Base-by-base conservation (phyloP, 2,113 vertebrate species). In the Blennius ocellaris region DNA sequence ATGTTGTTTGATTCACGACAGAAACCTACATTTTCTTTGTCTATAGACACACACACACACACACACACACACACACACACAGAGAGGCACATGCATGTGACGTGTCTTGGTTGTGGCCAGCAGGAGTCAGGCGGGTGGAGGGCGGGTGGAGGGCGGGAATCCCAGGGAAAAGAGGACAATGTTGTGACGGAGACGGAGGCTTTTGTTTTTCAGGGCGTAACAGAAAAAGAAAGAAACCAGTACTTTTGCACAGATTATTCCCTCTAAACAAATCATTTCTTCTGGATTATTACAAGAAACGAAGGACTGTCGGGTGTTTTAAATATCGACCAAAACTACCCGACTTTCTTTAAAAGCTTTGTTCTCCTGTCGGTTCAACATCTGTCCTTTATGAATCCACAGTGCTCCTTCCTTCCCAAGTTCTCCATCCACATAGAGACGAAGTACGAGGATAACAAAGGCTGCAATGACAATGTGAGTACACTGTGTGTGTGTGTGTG, bases 371-470 rank as follows among this genome's bases (percentile, higher is more conserved):
- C 11, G 10, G 10, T 45, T 11, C 8, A 45, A 5, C 11, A 11
- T 14, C 6, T n/a, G 52, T 36, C 17, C 0, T 56, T 37, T 53
- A 7, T 14, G 57, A 30, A 17, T 54, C 61, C 59, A 17, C 81
- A 92, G 91, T 92, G 91, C 59, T 92, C 91, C 2, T 92, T 92
- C 76, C 79, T 92, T 71, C 91, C 91, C 75, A 92, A 92, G 80
- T 92, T 92, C 68, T 92, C 90, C 80, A 92, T 92, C 76, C 91
- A 92, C 82, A 92, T 92, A 92, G 91, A 91, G 85, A 92, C 90
- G 37, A 92, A 92, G 67, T 92, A 92, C 1, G 91, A 92, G 71
- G 91, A 92, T 88, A 92, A 92, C 88, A 92, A 92, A 82, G 91
- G 91, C 53, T 81, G 73, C 84, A 92, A 92, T 45, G 82, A 91